Percentiles rank a stretch among this genome's conserved stretches.
Conservation (phyloP, 1,140 invertebrate genomes). For the Apis cerana region DNA sequence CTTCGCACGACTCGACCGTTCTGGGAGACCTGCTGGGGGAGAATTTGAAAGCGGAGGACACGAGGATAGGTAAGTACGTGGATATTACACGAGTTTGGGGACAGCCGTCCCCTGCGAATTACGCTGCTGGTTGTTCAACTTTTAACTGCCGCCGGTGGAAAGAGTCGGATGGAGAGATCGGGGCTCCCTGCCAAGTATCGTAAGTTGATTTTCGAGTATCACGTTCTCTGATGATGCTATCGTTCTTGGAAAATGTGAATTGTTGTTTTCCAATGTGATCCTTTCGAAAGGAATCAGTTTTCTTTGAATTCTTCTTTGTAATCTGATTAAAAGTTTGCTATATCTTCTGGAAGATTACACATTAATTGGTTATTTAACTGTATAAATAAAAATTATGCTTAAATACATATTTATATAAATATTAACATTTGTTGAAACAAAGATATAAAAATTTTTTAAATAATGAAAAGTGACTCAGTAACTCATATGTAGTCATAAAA, state of each 20-base stretch:
- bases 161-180: constrained; percentile 15
- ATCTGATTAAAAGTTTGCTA: no score
- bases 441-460: no score
- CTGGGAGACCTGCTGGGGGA: constrained; percentile 27
- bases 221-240: not conserved
- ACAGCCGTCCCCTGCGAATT: constrained; percentile 33
- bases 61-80: constrained; percentile 44
- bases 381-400: no score
- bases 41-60: constrained; percentile 60
- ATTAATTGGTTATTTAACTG: no score
- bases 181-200: not conserved
- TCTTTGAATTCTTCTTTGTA: no score
- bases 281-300: no score
- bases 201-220: constrained; percentile 58
- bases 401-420: no score
- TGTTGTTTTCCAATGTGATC: not conserved
- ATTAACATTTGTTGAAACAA: no score
- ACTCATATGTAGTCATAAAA: no score
- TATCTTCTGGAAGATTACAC: no score
- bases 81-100: constrained; percentile 66
- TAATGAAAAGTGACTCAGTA: no score
- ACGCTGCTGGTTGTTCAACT: constrained; percentile 38
- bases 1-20: constrained; percentile 45
- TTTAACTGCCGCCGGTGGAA: constrained; percentile 33
- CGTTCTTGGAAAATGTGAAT: constrained; percentile 3